Base-by-base conservation (phyloP, 2,888 invertebrate species). In the Escarpia spicata region DNA sequence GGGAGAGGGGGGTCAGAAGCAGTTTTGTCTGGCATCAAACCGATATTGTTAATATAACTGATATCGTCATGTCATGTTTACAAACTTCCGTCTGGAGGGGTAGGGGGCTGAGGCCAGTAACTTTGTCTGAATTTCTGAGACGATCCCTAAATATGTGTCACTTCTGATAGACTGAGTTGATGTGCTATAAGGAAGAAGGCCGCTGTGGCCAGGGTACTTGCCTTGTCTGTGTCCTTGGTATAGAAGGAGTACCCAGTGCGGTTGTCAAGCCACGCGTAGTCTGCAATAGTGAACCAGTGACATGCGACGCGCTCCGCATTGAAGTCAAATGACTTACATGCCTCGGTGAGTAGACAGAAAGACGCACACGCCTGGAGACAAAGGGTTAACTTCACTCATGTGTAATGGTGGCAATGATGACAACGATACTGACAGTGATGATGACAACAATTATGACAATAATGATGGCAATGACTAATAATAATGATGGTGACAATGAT, bases 331-430 rank as follows among this genome's bases (percentile, higher is more conserved):
- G 95, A 94, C 60, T 92, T 43, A 93, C 96, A 96, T 0, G 95
- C 93, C 43, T 94, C 93, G 3, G 93, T 94, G 58, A 93, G 92
- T 15, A 96, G 93, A 93, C 96, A 96, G 44, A 94, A 94, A 43
- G 93, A 93, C 8, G 95, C 95, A 95, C 96, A 96, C 0, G 94
- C 94, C 96, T 96, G 94, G n/a, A 93, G 75, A n/a, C 4, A 75
- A 75, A 75, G 75, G 75, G 75, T 90, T 52, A 37, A 43, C 8
- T 12, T 44, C 19, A 91, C n/a, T 44, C 91, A 43, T 26, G 1
- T 3, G 2, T 90, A 2, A 10, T 60, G 26, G 26, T 75, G 75
- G 6, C 2, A 6, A 19, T 26, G 75, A 6, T 26, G 19, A 75
- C n/a, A 26, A 26, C 0, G n/a, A 75, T 75, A 26, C 19, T 26